Evolutionary conservation across 2,113 vertebrate genomes (phyloP).

Genomic region (Dendropsophus ebraccatus): DNA sequence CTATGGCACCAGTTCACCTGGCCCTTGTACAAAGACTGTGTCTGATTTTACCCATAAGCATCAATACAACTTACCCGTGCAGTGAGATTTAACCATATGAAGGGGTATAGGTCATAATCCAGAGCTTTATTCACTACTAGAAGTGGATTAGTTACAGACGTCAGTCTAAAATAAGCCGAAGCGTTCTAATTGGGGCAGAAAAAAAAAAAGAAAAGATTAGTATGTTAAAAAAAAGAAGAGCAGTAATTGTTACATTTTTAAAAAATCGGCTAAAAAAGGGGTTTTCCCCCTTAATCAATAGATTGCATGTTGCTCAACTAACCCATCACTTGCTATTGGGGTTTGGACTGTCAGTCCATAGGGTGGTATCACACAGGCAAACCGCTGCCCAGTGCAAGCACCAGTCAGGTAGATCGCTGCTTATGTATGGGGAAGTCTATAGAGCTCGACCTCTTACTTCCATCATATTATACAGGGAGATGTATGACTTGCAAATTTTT

Average conservation of each 20-base stretch:
- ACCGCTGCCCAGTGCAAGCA: too few relatives aligned
- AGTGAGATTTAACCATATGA: constrained; percentile 72
- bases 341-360: too few relatives aligned
- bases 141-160: constrained; percentile 75
- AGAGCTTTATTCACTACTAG: constrained; percentile 76
- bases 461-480: too few relatives aligned
- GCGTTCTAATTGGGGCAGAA: constrained; percentile 67
- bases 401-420: too few relatives aligned
- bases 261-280: too few relatives aligned
- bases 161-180: constrained; percentile 76
- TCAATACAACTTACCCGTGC: constrained; percentile 74
- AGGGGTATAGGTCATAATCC: constrained; percentile 78
- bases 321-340: too few relatives aligned
- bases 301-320: not conserved
- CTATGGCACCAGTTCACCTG: too few relatives aligned
- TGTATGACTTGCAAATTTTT: too few relatives aligned
- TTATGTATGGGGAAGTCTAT: too few relatives aligned
- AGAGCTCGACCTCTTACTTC: too few relatives aligned
- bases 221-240: not conserved
- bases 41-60: not conserved
- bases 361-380: too few relatives aligned
- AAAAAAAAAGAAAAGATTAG: not conserved
- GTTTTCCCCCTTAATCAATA: not conserved
- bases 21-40: not conserved
- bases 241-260: not conserved